These are phyloP conservation scores for Mionectes macconnelli DNA, from an alignment of 2,113 vertebrate species.

Conservation along the genomic window DNA sequence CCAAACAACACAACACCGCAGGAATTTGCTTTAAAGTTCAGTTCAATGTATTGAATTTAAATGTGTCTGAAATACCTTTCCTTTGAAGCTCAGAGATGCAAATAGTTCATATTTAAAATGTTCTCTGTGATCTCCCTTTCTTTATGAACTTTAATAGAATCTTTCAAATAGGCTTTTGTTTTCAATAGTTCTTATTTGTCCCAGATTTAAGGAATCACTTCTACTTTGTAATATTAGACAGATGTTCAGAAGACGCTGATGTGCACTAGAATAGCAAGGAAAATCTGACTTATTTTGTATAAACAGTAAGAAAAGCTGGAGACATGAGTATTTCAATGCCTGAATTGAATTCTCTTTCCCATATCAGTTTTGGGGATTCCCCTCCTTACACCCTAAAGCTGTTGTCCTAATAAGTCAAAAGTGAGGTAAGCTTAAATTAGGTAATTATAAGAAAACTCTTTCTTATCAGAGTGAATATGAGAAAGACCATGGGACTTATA, in stretches of 20 bases:
- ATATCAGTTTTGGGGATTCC: background rate
- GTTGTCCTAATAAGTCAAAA: background rate
- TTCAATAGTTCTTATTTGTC: background rate
- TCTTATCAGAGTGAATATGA: background rate
- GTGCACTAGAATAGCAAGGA: background rate
- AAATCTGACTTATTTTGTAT: background rate
- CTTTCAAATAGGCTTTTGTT: background rate
- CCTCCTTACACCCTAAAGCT: background rate
- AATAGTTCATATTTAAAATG: background rate
- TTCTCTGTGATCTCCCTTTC: background rate
- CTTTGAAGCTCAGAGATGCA: background rate
- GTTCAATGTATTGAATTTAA: background rate
- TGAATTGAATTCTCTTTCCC: background rate
- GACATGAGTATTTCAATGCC: background rate
- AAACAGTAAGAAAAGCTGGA: background rate
- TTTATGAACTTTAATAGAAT: background rate
- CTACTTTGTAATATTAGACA: background rate
- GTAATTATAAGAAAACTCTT: background rate
- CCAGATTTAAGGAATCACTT: background rate
- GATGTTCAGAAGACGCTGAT: background rate
- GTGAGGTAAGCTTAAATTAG: background rate
- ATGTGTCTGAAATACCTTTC: background rate
- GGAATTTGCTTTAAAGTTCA: background rate
- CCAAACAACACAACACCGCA: background rate
- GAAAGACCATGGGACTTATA: background rate